A percentile compares a stretch with the other conserved stretches of the same genome.
Conservation (phyloP, 2,113 vertebrate species). For the Heterotilapia buettikoferi region DNA sequence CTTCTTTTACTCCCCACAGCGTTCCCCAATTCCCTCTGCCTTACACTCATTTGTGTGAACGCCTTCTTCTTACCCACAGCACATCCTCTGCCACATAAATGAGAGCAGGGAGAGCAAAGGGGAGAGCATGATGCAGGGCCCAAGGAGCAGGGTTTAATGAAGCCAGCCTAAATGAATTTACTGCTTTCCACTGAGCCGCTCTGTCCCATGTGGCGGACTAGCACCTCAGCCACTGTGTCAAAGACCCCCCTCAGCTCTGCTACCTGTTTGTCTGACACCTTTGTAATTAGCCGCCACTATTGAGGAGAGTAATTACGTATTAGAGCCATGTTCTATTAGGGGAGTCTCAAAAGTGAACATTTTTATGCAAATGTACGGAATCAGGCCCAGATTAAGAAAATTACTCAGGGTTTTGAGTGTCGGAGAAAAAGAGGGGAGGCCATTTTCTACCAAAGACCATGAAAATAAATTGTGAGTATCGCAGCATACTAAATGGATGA, state of each 20-base stretch:
- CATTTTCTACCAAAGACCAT: slow-evolving; percentile 42
- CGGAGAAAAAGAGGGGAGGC: slow-evolving; percentile 18
- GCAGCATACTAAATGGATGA: slow-evolving; percentile 36
- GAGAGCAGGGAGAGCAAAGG: slow-evolving; percentile 48
- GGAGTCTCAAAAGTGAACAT: slow-evolving; percentile 58
- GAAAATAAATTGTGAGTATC: slow-evolving; percentile 24
- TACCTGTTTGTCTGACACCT: slow-evolving; percentile 69
- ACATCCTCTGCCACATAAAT: slow-evolving; percentile 53
- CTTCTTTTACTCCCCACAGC: slow-evolving; percentile 4
- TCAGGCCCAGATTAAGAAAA: slow-evolving; percentile 43
- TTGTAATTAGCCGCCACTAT: slow-evolving; percentile 65
- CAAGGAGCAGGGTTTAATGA: slow-evolving; percentile 61
- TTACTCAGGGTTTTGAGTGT: slow-evolving; percentile 40
- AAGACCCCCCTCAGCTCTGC: slow-evolving; percentile 22
- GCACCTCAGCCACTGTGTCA: slow-evolving; percentile 54
- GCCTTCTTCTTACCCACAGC: slow-evolving; percentile 50
- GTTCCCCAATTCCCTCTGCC: not conserved
- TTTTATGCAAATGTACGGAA: slow-evolving; percentile 62
- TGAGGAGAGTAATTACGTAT: slow-evolving; percentile 64
- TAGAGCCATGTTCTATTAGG: slow-evolving; percentile 45
- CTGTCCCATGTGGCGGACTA: slow-evolving; percentile 49
- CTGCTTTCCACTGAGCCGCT: slow-evolving; percentile 62
- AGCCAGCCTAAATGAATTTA: slow-evolving; percentile 71
- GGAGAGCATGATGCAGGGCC: slow-evolving; percentile 43
- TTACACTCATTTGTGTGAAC: slow-evolving; percentile 41